phyloP scores from a whole-genome alignment of 2,888 invertebrate species.

The Tholera decimalis region DNA sequence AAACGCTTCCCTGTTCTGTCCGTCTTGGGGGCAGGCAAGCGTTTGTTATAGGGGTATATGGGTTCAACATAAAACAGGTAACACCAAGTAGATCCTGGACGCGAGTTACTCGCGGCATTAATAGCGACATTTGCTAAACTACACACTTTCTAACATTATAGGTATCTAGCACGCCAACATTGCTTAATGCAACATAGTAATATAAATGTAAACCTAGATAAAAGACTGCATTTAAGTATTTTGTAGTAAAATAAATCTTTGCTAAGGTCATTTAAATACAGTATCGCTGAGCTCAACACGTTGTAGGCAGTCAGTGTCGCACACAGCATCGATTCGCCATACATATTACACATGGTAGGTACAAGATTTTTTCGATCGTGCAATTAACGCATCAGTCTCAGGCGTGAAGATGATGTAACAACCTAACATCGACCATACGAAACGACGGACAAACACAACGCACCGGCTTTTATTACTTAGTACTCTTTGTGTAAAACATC shows the following conservation, averaged over 20 bases:
- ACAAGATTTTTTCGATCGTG: neutral
- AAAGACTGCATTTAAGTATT: neutral
- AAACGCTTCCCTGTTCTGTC: no score
- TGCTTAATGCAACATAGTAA: neutral
- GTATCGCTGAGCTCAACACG: slow-evolving; percentile 9
- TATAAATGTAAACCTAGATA: neutral
- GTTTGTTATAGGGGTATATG: neutral
- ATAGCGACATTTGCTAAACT: neutral
- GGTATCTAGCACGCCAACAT: neutral
- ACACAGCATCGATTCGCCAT: neutral
- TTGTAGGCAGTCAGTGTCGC: slow-evolving; percentile 6
- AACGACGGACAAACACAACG: neutral
- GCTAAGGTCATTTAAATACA: slow-evolving; percentile 2
- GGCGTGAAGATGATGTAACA: slow-evolving; percentile 19
- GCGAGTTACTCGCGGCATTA: neutral
- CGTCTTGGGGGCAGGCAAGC: no score
- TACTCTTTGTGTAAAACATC: slow-evolving; percentile 9
- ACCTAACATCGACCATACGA: neutral
- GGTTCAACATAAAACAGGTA: neutral
- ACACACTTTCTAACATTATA: neutral
- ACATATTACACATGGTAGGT: neutral
- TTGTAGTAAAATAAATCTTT: neutral
- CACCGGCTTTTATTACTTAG: neutral
- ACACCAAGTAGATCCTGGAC: neutral
- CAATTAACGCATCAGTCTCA: slow-evolving; percentile 16